These are phyloP conservation scores for Crenuchus spilurus DNA, from an alignment of 2,797 vertebrate genomes.

Conservation along the genomic window DNA sequence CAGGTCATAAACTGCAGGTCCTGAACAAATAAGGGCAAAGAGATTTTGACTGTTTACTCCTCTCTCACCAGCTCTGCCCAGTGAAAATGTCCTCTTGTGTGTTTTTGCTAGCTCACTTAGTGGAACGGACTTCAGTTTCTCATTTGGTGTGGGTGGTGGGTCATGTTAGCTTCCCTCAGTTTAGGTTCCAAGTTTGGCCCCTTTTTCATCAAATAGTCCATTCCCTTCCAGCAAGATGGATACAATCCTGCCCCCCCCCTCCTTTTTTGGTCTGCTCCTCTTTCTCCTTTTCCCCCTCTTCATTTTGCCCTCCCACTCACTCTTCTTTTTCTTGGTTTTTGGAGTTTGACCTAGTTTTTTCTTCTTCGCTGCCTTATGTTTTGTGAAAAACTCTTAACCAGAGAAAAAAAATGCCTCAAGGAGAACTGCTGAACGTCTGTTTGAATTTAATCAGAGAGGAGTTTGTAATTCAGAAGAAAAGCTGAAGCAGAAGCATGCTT, in stretches of 20 bases:
- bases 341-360: conserved; percentile 73
- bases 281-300: conserved; percentile 42
- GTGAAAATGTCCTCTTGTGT: conserved; percentile 42
- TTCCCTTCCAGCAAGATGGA: conserved; percentile 41
- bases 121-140: conserved; percentile 3
- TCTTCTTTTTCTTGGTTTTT: conserved; percentile 55
- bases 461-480: conserved; percentile 14
- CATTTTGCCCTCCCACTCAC: conserved; percentile 26
- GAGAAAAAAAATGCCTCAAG: conserved; percentile 31
- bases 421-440: conserved; percentile 19
- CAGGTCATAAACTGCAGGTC: conserved; percentile 20
- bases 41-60: conserved; percentile 4
- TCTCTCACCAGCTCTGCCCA: conserved; percentile 1
- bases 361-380: conserved; percentile 54
- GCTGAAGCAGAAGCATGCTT: conserved; percentile 37
- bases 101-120: conserved; percentile 8
- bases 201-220: conserved; percentile 31
- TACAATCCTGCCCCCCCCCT: conserved; percentile 38
- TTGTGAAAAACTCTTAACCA: conserved; percentile 29
- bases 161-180: conserved; percentile 37
- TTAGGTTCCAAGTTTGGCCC: conserved; percentile 24
- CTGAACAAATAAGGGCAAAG: conserved; percentile 42
- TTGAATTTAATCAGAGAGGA: conserved; percentile 38
- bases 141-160: conserved; percentile 14
- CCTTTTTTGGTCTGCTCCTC: conserved; percentile 45